Conservation (phyloP, 37 sponge, comb jelly and placozoan genomes). For the Ephydatia muelleri region DNA sequence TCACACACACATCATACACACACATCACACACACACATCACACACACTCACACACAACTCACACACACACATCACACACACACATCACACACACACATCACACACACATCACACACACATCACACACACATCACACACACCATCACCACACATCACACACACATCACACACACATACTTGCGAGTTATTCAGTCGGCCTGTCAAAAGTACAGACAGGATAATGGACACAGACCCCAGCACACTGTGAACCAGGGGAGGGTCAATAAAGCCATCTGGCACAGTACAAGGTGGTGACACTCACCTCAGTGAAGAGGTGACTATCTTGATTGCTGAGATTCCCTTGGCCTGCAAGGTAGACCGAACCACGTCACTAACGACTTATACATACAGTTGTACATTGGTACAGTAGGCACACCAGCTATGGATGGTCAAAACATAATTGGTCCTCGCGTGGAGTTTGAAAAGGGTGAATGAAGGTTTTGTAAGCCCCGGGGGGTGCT, state of each 20-base stretch:
- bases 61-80: not conserved
- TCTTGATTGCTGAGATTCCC: conserved; percentile 41
- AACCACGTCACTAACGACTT: too few relatives aligned
- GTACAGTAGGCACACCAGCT: too few relatives aligned
- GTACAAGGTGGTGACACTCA: conserved; percentile 4
- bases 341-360: not conserved
- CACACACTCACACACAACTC: not conserved
- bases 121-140: not conserved
- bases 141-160: not conserved
- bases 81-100: not conserved
- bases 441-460: too few relatives aligned
- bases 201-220: conserved; percentile 50
- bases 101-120: not conserved
- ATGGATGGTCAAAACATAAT: too few relatives aligned
- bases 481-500: too few relatives aligned
- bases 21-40: too few relatives aligned
- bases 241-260: conserved; percentile 25
- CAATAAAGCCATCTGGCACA: not conserved
- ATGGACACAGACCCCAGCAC: conserved; percentile 64
- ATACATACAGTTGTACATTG: too few relatives aligned
- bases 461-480: too few relatives aligned
- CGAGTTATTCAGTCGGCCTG: conserved; percentile 63
- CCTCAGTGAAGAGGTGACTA: conserved; percentile 57
- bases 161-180: conserved; percentile 38
- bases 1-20: not conserved